Evolutionary conservation across 1,140 invertebrate genomes (phyloP).

Genomic region (Zeugodacus cucurbitae): DNA sequence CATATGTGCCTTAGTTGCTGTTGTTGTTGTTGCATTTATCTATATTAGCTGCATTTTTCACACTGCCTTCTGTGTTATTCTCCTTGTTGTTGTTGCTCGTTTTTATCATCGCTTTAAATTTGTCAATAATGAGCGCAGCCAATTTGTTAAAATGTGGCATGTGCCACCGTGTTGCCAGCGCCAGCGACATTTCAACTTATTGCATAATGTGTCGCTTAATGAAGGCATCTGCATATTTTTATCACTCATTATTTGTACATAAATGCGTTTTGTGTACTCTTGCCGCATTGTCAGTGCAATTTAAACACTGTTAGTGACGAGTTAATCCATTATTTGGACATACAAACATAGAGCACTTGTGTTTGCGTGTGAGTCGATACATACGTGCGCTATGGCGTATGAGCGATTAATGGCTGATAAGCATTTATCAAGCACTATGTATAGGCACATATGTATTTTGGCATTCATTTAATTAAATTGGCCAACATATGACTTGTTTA

Average conservation of each 20-base stretch:
- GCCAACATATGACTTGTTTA: background rate
- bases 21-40: background rate
- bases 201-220: constrained; percentile 3
- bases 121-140: background rate
- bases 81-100: background rate
- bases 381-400: background rate
- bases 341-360: too few relatives aligned
- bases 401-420: background rate
- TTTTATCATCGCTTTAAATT: constrained; percentile 14
- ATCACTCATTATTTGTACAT: background rate
- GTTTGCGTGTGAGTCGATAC: background rate
- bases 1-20: background rate
- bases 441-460: background rate
- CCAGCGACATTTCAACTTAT: background rate
- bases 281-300: background rate
- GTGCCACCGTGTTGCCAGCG: background rate
- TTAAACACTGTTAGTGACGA: background rate
- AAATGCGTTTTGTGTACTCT: background rate
- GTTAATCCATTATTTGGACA: background rate
- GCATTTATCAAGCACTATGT: background rate
- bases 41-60: background rate
- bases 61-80: background rate
- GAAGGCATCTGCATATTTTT: constrained; percentile 21
- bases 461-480: background rate
- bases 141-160: constrained; percentile 22